These are phyloP conservation scores for Cirrhinus mrigala DNA, from an alignment of 2,797 vertebrate genomes.

Conservation along the genomic window DNA sequence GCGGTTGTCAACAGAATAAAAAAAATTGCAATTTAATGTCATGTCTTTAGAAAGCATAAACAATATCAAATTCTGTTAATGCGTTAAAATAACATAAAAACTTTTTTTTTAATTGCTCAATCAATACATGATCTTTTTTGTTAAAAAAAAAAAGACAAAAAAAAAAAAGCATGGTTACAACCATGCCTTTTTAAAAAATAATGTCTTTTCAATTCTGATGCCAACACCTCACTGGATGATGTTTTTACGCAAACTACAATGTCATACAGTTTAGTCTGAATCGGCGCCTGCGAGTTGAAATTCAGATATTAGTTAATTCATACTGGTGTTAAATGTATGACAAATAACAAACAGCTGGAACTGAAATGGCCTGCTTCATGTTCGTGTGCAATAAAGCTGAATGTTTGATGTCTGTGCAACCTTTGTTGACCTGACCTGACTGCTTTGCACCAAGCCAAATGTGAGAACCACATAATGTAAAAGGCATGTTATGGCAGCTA, in stretches of 20 bases:
- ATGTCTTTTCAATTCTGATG: neutral
- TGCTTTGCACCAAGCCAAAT: constrained; percentile 20
- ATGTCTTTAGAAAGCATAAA: neutral
- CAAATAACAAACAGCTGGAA: constrained; percentile 21
- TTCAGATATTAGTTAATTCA: neutral
- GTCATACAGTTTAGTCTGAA: neutral
- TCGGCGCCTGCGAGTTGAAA: neutral
- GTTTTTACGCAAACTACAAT: neutral
- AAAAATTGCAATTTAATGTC: neutral
- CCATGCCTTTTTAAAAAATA: neutral
- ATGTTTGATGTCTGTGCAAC: constrained; percentile 38
- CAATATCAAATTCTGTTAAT: neutral
- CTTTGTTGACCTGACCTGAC: constrained; percentile 34
- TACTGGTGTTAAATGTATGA: constrained; percentile 14
- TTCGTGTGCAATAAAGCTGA: constrained; percentile 24
- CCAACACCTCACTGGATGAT: neutral
- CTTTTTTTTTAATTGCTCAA: neutral
- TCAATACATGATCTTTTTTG: too few species aligned
- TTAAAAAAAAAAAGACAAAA: too few species aligned
- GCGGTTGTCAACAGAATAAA: neutral
- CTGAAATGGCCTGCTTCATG: constrained; percentile 22
- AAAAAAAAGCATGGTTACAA: neutral
- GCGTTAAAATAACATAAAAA: neutral
- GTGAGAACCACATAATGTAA: constrained; percentile 27
- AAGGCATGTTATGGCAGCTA: constrained; percentile 17